Percentiles rank a stretch among this genome's conserved stretches.
These are phyloP conservation scores for Butastur rufipennis DNA, from an alignment of 2,113 vertebrate species.

Conservation along the genomic window DNA sequence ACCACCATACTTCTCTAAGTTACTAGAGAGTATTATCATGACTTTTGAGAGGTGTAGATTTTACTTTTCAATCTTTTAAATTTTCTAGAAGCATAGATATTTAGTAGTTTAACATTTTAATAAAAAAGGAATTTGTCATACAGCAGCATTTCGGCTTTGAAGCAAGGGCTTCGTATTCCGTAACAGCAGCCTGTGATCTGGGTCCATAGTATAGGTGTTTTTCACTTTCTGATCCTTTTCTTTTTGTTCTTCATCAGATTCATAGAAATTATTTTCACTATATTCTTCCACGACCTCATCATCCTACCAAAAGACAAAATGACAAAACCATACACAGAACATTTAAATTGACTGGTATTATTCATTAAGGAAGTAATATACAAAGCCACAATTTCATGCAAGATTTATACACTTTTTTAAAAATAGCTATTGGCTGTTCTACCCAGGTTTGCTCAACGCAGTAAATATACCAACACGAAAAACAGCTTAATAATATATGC, in stretches of 20 bases:
- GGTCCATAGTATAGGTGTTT: conserved; percentile 88
- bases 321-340: background rate
- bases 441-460: background rate
- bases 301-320: conserved; percentile 71
- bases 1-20: background rate
- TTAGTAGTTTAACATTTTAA: background rate
- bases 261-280: conserved; percentile 85
- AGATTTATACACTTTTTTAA: background rate
- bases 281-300: conserved; percentile 76
- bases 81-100: background rate
- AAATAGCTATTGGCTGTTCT: background rate
- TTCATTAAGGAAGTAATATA: background rate
- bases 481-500: background rate
- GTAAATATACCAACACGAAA: background rate
- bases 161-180: conserved; percentile 94
- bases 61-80: background rate
- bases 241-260: conserved; percentile 86
- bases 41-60: background rate
- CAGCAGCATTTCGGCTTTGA: conserved; percentile 96
- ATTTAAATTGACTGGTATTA: background rate
- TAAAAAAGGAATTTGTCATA: conserved; percentile 65
- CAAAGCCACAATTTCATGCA: background rate
- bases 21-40: background rate
- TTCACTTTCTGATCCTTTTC: conserved; percentile 52
- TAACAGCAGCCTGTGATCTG: conserved; percentile 91